phyloP scores from a whole-genome alignment of 2,113 vertebrate species.

The Lucifuga dentata region DNA sequence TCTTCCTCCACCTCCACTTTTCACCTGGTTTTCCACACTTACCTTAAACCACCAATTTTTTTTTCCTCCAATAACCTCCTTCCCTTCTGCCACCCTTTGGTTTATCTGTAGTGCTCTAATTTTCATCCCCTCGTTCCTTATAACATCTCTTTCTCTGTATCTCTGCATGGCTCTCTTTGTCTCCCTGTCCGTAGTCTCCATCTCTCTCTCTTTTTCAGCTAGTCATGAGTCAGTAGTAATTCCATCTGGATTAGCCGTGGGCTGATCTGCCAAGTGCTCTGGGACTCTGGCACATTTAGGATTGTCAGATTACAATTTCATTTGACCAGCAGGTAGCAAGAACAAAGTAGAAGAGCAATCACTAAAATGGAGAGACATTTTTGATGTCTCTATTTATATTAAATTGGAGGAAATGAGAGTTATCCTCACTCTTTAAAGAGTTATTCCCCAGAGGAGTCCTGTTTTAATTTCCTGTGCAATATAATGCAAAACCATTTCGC shows the following conservation, averaged over 20 bases:
- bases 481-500: constrained; percentile 10
- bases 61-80: constrained; percentile 34
- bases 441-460: neutral
- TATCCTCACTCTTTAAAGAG: constrained; percentile 17
- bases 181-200: constrained; percentile 41
- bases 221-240: constrained; percentile 60
- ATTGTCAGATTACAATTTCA: constrained; percentile 61
- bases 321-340: constrained; percentile 54
- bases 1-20: constrained; percentile 16
- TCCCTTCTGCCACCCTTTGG: constrained; percentile 14
- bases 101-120: constrained; percentile 11
- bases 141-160: constrained; percentile 8
- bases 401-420: neutral
- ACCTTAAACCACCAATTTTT: constrained; percentile 30
- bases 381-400: constrained; percentile 37
- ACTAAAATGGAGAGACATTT: constrained; percentile 33
- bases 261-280: constrained; percentile 60
- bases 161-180: constrained; percentile 26
- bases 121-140: constrained; percentile 30
- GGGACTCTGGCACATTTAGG: constrained; percentile 57
- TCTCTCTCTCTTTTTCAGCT: constrained; percentile 49
- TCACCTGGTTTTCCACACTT: constrained; percentile 21
- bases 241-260: constrained; percentile 67
- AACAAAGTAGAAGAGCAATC: constrained; percentile 34
- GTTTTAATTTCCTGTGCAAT: constrained; percentile 12